These are phyloP conservation scores for Eupithecia subfuscata DNA, from an alignment of 2,888 invertebrate species.

Conservation along the genomic window DNA sequence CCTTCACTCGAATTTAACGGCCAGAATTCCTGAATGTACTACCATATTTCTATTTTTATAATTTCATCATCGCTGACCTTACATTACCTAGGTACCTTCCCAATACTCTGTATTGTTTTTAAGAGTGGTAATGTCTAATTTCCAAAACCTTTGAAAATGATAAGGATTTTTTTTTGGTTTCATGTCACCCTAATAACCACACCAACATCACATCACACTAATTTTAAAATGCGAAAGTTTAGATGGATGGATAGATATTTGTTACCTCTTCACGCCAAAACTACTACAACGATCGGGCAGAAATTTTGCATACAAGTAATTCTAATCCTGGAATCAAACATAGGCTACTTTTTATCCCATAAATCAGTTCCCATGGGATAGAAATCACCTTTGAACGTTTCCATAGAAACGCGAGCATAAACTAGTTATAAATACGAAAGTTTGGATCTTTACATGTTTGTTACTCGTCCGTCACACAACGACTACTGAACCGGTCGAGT, in stretches of 20 bases:
- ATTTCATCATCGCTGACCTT: constrained; percentile 19
- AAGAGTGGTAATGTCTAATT: not conserved
- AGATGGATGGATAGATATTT: not conserved
- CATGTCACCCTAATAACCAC: not conserved
- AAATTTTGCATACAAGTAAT: not conserved
- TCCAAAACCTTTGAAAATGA: not conserved
- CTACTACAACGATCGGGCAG: not conserved
- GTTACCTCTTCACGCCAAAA: too few species aligned
- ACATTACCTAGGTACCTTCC: not conserved
- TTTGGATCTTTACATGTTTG: too few species aligned
- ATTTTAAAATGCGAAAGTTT: not conserved
- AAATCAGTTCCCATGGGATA: too few species aligned
- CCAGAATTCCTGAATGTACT: constrained; percentile 24
- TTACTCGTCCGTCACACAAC: too few species aligned
- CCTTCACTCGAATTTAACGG: constrained; percentile 23
- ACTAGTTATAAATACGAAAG: too few species aligned
- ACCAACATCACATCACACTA: too few species aligned
- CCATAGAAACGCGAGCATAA: too few species aligned
- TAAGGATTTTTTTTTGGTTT: not conserved
- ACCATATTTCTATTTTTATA: constrained; percentile 19
- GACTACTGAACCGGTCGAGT: not conserved
- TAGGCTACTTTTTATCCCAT: too few species aligned
- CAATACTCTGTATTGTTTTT: not conserved
- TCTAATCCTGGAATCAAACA: too few species aligned
- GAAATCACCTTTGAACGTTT: too few species aligned